phyloP scores from a whole-genome alignment of 2,113 vertebrate species.

The Pholis gunnellus region DNA sequence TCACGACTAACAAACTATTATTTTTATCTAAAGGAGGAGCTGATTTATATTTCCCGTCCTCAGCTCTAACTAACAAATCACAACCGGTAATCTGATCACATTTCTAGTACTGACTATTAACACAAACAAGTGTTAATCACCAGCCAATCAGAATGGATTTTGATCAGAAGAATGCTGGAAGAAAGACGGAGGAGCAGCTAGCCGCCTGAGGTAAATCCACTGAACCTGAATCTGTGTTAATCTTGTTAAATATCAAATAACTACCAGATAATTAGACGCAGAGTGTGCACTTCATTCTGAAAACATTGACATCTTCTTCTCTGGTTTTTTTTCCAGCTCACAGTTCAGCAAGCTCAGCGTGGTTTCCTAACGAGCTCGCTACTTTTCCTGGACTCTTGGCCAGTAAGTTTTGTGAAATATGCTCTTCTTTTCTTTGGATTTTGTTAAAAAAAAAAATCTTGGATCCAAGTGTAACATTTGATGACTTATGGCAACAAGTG shows the following conservation, averaged over 20 bases:
- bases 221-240: constrained; percentile 64
- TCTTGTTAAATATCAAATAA: constrained; percentile 44
- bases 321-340: constrained; percentile 48
- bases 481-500: constrained; percentile 7
- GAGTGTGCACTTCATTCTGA: constrained; percentile 9
- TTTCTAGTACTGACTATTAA: constrained; percentile 68
- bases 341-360: constrained; percentile 47
- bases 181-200: constrained; percentile 72
- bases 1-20: constrained; percentile 12
- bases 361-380: constrained; percentile 54
- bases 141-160: constrained; percentile 79
- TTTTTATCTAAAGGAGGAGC: constrained; percentile 3
- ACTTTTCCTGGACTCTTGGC: constrained; percentile 47
- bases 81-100: constrained; percentile 53
- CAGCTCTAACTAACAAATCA: constrained; percentile 39
- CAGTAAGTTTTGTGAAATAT: constrained; percentile 63
- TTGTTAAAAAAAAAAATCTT: neutral
- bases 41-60: constrained; percentile 3
- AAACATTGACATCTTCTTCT: constrained; percentile 36
- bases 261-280: constrained; percentile 48
- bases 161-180: constrained; percentile 75
- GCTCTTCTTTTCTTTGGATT: constrained; percentile 10
- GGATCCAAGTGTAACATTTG: constrained; percentile 26
- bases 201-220: constrained; percentile 75
- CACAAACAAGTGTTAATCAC: constrained; percentile 77